Percentiles rank a stretch among this genome's conserved stretches.
Evolutionary conservation across 1,140 invertebrate genomes (phyloP).

Genomic region (Polypedilum pembai): DNA sequence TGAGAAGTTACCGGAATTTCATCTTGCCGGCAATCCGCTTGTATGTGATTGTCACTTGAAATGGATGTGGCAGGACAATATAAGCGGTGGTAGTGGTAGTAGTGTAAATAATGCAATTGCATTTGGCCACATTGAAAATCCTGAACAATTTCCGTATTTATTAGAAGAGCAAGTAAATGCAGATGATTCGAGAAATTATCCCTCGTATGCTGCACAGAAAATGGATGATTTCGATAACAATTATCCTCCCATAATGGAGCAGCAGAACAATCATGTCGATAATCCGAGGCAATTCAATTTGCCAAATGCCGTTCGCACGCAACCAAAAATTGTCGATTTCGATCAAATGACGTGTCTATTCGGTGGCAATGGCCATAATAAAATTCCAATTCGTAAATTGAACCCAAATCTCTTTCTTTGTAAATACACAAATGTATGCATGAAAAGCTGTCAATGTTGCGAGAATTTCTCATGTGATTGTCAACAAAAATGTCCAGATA

Average conservation of each 20-base stretch:
- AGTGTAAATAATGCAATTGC: not conserved
- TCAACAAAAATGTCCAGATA: conserved; percentile 87
- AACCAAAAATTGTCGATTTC: conserved; percentile 16
- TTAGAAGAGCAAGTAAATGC: not conserved
- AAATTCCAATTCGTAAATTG: conserved; percentile 68
- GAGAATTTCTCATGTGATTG: conserved; percentile 91
- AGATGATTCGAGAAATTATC: not conserved
- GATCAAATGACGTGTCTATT: conserved; percentile 23
- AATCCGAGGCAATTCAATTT: not conserved
- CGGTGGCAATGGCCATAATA: not conserved
- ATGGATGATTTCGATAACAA: conserved; percentile 18
- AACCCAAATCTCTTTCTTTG: conserved; percentile 83
- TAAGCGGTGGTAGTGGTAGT: not conserved
- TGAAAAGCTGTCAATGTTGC: conserved; percentile 84
- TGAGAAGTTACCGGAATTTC: conserved; percentile 79
- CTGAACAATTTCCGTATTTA: conserved; percentile 23
- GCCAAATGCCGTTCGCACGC: not conserved
- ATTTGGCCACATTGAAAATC: conserved; percentile 15
- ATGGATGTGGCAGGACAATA: conserved; percentile 44
- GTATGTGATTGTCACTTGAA: conserved; percentile 83
- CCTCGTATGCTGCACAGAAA: conserved; percentile 23
- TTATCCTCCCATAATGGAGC: conserved; percentile 3
- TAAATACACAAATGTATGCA: conserved; percentile 84
- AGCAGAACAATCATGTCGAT: not conserved
- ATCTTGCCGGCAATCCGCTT: conserved; percentile 82